These are phyloP conservation scores for Palythoa grandiflora DNA, from an alignment of 92 coral and sea anemone species.

Conservation along the genomic window DNA sequence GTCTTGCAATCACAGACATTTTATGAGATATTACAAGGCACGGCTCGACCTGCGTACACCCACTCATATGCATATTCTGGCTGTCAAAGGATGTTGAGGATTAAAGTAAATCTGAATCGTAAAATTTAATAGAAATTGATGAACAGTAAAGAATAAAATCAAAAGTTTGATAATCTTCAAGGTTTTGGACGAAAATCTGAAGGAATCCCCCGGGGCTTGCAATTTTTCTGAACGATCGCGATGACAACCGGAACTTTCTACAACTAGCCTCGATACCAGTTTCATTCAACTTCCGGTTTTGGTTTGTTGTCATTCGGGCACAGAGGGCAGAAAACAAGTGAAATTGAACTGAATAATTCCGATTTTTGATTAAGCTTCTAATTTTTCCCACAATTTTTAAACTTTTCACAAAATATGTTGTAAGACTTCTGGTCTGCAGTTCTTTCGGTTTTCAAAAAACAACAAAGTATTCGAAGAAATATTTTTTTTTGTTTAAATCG, in stretches of 20 bases:
- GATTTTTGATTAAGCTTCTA: not conserved
- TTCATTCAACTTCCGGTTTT: slow-evolving; percentile 23
- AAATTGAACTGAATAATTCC: slow-evolving; percentile 16
- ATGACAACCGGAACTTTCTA: slow-evolving; percentile 28
- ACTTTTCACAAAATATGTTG: not conserved
- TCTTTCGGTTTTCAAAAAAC: slow-evolving; percentile 39
- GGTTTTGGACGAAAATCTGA: slow-evolving; percentile 18
- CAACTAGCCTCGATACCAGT: slow-evolving; percentile 33
- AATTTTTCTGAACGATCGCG: not conserved
- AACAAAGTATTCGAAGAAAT: slow-evolving; percentile 42
- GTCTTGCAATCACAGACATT: too few species aligned
- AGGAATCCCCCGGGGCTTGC: slow-evolving; percentile 49
- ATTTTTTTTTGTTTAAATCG: slow-evolving; percentile 87
- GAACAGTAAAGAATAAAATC: not conserved
- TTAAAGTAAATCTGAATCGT: too few species aligned
- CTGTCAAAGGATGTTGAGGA: not conserved
- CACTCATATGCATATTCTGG: not conserved
- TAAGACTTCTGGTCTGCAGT: not conserved
- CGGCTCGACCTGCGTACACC: too few species aligned
- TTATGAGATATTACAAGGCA: too few species aligned
- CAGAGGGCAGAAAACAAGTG: not conserved
- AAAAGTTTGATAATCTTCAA: not conserved
- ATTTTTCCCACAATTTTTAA: not conserved
- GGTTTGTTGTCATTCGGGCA: slow-evolving; percentile 44
- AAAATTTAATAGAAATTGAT: not conserved